Evolutionary conservation across 2,888 invertebrate species (phyloP), one percentile per base, ranked within the genome.

Genomic region (Galerucella calmariensis): DNA sequence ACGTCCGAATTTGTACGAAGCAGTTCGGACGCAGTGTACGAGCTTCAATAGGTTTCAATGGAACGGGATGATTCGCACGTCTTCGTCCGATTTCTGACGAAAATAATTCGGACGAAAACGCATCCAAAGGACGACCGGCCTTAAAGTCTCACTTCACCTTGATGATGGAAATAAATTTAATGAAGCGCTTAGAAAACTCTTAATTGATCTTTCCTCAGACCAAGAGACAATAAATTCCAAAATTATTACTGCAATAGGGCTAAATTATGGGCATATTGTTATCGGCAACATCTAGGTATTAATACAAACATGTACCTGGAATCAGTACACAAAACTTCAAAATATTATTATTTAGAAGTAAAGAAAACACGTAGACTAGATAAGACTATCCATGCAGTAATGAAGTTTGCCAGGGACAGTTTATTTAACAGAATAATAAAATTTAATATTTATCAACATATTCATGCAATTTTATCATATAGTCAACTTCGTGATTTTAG

Each of bases 271-370:
- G 53, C 53, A 14, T 14, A 14, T n/a, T 53, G 53, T 1, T 53
- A 14, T 53, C 5, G 16, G 5, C 2, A 8, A n/a, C n/a, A n/a
- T n/a, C 14, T 14, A n/a, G 12, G n/a, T n/a, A 53, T 53, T 0
- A 53, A 53, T 53, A 53, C 53, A 53, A 53, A 53, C 14, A 53
- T 53, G 53, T n/a, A 53, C n/a, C n/a, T 53, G 1, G 53, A 53
- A 8, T 53, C 53, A 8, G 14, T 53, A 14, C 51, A 51, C 12
- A 51, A 51, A 51, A 14, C 14, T 53, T n/a, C 16, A 1, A 53
- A 53, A 53, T 53, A 53, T 53, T n/a, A 14, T n/a, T 53, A 16
- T 14, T 53, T 53, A 53, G n/a, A 16, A n/a, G n/a, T 16, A n/a
- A 53, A 53, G 5, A 48, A 11, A 12, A 14, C 14, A 12, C 11